Conservation (phyloP, 2,888 invertebrate genomes). For the Nymphalis polychloros region DNA sequence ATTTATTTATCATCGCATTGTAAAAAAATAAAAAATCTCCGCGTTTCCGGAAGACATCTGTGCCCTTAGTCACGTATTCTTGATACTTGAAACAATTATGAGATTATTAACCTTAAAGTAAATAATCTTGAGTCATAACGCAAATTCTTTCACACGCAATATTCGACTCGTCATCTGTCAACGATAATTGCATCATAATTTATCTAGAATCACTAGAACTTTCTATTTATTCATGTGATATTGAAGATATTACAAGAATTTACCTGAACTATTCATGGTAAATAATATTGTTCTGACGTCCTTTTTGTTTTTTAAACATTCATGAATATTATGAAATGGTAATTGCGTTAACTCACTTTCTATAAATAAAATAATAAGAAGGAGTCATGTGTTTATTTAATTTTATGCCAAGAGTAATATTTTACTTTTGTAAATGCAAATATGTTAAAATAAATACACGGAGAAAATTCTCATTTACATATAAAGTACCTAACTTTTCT, state of each 20-base stretch:
- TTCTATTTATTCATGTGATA: background rate
- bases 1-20: background rate
- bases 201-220: background rate
- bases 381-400: no score
- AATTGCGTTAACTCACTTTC: background rate
- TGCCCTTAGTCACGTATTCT: slow-evolving; percentile 21
- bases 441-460: no score
- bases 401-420: no score
- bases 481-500: no score
- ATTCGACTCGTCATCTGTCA: background rate
- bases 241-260: background rate
- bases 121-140: slow-evolving; percentile 9
- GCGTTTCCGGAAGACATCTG: slow-evolving; percentile 8
- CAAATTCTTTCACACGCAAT: background rate
- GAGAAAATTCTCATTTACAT: no score
- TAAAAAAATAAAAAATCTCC: background rate
- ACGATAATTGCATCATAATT: slow-evolving; percentile 2
- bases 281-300: background rate
- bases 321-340: background rate
- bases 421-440: no score
- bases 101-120: slow-evolving; percentile 22
- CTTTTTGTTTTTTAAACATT: background rate
- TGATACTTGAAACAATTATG: slow-evolving; percentile 20
- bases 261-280: background rate
- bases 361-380: background rate